A percentile compares a stretch with the other conserved stretches of the same genome.
phyloP scores from a whole-genome alignment of 2,888 invertebrate species.

The Melipona bicolor region DNA sequence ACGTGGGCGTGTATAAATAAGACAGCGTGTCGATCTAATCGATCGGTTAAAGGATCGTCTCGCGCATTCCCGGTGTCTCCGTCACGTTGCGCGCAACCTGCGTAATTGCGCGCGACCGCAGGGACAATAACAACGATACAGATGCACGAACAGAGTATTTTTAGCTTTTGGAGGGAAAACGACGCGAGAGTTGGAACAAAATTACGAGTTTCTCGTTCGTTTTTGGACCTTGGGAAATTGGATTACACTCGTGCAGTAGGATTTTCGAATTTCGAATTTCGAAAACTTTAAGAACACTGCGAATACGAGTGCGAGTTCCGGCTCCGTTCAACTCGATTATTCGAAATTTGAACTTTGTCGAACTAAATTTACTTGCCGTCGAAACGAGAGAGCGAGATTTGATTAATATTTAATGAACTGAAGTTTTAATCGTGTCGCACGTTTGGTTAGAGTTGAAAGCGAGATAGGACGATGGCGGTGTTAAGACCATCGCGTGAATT shows the following conservation, averaged over 20 bases:
- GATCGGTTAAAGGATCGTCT: constrained; percentile 57
- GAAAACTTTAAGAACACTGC: too few species aligned
- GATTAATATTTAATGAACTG: neutral
- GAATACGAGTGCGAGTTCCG: too few species aligned
- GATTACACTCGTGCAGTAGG: neutral
- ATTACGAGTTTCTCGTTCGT: neutral
- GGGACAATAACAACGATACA: neutral
- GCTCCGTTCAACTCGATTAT: neutral
- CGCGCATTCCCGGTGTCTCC: constrained; percentile 14
- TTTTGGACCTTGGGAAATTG: neutral
- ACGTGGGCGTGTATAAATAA: constrained; percentile 71
- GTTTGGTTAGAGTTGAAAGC: neutral
- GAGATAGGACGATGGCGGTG: neutral
- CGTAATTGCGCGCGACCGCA: neutral
- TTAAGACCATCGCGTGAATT: neutral
- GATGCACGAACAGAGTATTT: neutral
- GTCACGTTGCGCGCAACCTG: neutral
- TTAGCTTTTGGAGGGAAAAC: neutral
- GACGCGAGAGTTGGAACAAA: neutral
- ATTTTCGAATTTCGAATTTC: neutral
- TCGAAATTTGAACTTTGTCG: neutral
- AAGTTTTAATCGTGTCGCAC: neutral
- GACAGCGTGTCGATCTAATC: constrained; percentile 69
- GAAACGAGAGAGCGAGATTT: neutral
- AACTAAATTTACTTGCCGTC: neutral